Base-by-base conservation (phyloP, 2,113 vertebrate genomes). In the Alethe castanea region DNA sequence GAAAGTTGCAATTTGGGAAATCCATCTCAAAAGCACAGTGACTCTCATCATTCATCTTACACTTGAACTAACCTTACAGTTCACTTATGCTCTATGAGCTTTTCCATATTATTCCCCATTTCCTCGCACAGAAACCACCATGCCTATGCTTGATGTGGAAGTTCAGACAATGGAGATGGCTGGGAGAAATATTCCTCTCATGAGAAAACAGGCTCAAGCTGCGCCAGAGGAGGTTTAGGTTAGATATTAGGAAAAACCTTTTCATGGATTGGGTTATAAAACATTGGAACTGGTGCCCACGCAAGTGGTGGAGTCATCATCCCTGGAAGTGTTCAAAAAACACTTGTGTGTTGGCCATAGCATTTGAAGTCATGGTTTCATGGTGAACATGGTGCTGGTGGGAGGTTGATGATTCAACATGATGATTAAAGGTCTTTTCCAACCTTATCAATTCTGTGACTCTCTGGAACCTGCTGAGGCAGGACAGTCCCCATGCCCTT, bases 361-460 rank as follows among this genome's bases (percentile, higher is more conserved):
- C n/a, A 61, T 36, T 60, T 67, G n/a, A 47, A 67, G 20, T 3
- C 14, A 15, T 53, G 40, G 19, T 40, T 76, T 26, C 26, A 40
- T 40, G n/a, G 20, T 61, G 40, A 76, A 35, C 25, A 35, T 40
- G 6, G 9, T 45, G 11, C 20, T 60, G 14, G 11, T 9, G 45
- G 24, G 47, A 50, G 38, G 19, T 9, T 74, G 40, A 35, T 26
- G 29, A 20, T 26, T 19, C 5, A 31, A 54, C 29, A 19, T 26
- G 7, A 47, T 45, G 40, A 26, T 17, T 40, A 54, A 54, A 23
- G 5, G n/a, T 69, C 29, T 54, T 54, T 76, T 42, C 35, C 54
- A 69, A 15, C 35, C 9, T 61, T 15, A 23, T 35, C 0, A 0
- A 23, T 35, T 60, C 47, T 35, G 2, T 61, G 54, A 12, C 20